phyloP scores from a whole-genome alignment of 1,140 invertebrate genomes.

The Diorhabda elongata region DNA sequence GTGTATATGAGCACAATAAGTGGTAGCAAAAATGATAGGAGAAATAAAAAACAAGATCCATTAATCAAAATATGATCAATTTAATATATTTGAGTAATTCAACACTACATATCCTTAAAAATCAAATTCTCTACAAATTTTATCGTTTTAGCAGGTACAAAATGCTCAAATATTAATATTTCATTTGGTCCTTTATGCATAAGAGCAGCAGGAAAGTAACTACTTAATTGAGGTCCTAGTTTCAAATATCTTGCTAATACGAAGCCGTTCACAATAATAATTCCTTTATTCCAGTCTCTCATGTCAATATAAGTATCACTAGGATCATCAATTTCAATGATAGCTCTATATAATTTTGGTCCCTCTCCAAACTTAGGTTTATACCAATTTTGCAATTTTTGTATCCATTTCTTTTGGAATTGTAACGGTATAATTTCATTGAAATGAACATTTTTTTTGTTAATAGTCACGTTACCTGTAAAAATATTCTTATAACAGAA shows the following conservation, averaged over 20 bases:
- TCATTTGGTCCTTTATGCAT: slow-evolving; percentile 53
- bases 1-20: no score
- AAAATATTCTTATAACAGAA: neutral
- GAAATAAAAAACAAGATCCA: no score
- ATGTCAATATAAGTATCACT: slow-evolving; percentile 47
- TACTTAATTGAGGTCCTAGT: slow-evolving; percentile 55
- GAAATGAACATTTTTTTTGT: slow-evolving; percentile 43
- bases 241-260: slow-evolving; percentile 58
- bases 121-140: slow-evolving; percentile 25
- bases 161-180: slow-evolving; percentile 46
- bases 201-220: slow-evolving; percentile 58
- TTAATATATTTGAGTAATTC: no score
- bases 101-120: slow-evolving; percentile 5
- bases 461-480: slow-evolving; percentile 45
- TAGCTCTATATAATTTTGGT: slow-evolving; percentile 42
- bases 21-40: no score
- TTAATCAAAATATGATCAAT: no score
- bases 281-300: slow-evolving; percentile 52
- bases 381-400: slow-evolving; percentile 31
- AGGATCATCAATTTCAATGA: slow-evolving; percentile 29
- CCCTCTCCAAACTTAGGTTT: slow-evolving; percentile 22
- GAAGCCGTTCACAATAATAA: slow-evolving; percentile 63
- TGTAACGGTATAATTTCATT: slow-evolving; percentile 54
- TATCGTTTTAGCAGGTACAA: slow-evolving; percentile 27
- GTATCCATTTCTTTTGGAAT: slow-evolving; percentile 49